Conservation (phyloP, 92 coral and sea anemone species). For the Epizoanthus ramosus region DNA sequence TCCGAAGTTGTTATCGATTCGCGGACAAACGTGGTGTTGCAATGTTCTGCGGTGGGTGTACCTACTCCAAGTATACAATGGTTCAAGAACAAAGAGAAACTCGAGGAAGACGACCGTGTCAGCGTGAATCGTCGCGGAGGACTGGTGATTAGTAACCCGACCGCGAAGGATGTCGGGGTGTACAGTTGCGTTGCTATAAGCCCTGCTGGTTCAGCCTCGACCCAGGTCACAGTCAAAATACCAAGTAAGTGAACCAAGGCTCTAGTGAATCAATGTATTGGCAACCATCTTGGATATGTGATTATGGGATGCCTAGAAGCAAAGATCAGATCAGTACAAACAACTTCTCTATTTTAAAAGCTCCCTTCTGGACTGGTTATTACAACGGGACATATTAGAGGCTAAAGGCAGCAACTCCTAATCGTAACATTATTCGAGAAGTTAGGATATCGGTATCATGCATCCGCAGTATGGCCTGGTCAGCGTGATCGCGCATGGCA, state of each 20-base stretch:
- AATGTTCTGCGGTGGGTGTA: slow-evolving; percentile 74
- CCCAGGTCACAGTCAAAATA: slow-evolving; percentile 52
- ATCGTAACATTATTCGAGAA: too few relatives aligned
- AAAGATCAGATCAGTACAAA: too few relatives aligned
- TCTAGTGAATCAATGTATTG: background rate
- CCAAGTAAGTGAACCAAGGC: slow-evolving; percentile 42
- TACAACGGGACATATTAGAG: too few relatives aligned
- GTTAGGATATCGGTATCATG: too few relatives aligned
- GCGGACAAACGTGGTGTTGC: slow-evolving; percentile 55
- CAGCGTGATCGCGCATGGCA: too few relatives aligned
- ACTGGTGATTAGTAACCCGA: slow-evolving; percentile 64
- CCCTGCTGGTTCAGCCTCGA: slow-evolving; percentile 69
- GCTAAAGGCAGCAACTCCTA: too few relatives aligned
- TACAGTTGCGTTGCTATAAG: slow-evolving; percentile 72
- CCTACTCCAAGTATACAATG: slow-evolving; percentile 75
- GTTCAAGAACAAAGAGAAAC: slow-evolving; percentile 59
- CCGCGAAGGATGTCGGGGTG: slow-evolving; percentile 73
- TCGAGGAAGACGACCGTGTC: slow-evolving; percentile 54
- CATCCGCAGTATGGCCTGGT: too few relatives aligned
- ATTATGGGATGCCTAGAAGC: too few relatives aligned
- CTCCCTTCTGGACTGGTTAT: too few relatives aligned
- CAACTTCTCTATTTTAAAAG: too few relatives aligned
- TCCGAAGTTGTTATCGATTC: slow-evolving; percentile 59
- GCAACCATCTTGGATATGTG: background rate
- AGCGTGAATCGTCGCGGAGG: slow-evolving; percentile 52